These are phyloP conservation scores for Saccostrea glomerata DNA, from an alignment of 1,140 invertebrate genomes.

Conservation along the genomic window DNA sequence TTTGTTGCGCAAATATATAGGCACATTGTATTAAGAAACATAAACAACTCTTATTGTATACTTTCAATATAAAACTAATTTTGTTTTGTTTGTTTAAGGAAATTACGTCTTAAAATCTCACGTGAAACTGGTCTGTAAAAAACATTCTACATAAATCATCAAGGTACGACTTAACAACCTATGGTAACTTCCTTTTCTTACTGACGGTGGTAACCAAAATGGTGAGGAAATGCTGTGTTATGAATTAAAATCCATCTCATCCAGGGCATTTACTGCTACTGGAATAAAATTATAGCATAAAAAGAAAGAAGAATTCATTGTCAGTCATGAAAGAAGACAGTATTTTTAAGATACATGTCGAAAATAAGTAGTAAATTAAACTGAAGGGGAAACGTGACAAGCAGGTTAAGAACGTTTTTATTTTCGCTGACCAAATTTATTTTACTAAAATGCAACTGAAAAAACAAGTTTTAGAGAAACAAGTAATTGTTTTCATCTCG, in stretches of 20 bases:
- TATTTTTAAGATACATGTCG: neutral
- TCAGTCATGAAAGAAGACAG: neutral
- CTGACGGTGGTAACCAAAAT: slow-evolving; percentile 51
- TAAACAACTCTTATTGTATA: too few relatives aligned
- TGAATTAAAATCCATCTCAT: slow-evolving; percentile 20
- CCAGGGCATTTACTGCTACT: neutral
- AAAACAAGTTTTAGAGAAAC: too few relatives aligned
- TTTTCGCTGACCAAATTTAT: neutral
- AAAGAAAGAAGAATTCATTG: neutral
- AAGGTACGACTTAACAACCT: slow-evolving; percentile 1
- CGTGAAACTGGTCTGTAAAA: neutral
- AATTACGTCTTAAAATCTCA: too few relatives aligned
- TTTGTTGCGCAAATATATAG: too few relatives aligned
- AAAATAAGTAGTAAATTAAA: neutral
- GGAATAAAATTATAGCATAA: neutral
- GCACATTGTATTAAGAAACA: too few relatives aligned
- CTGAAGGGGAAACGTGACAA: neutral
- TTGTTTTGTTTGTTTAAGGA: too few relatives aligned
- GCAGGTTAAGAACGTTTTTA: neutral
- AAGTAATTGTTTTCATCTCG: too few relatives aligned
- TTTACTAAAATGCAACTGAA: too few relatives aligned
- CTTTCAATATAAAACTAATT: too few relatives aligned
- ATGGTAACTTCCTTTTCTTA: slow-evolving; percentile 4
- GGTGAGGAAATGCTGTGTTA: slow-evolving; percentile 9
- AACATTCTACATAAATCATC: neutral